phyloP scores from a whole-genome alignment of 2,113 vertebrate species.

The Coryphaenoides rupestris region DNA sequence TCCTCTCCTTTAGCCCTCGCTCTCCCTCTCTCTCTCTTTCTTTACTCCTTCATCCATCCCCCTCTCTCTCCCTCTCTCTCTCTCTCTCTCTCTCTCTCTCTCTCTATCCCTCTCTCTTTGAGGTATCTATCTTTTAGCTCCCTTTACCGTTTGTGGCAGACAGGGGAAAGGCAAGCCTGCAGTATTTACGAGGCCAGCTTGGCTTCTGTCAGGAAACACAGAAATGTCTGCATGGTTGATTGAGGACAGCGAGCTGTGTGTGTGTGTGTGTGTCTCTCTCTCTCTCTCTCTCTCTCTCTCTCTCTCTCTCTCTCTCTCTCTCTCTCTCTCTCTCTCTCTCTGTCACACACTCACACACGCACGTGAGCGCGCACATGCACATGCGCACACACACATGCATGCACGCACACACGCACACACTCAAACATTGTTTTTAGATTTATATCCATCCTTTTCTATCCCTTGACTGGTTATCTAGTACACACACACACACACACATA shows the following conservation, averaged over 20 bases:
- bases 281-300: background rate
- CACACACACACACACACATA: background rate
- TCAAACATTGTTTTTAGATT: conserved; percentile 11
- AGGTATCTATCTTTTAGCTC: conserved; percentile 1
- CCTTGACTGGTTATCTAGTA: background rate
- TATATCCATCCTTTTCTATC: too few relatives aligned
- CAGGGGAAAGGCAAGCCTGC: conserved; percentile 41
- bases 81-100: conserved; percentile 22
- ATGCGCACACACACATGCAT: too few relatives aligned
- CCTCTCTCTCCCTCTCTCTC: conserved; percentile 3
- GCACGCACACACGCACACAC: conserved; percentile 25
- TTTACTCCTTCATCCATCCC: conserved; percentile 30
- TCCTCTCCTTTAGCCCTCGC: too few relatives aligned
- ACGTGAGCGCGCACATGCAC: too few relatives aligned
- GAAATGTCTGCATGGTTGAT: conserved; percentile 51
- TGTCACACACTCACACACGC: too few relatives aligned
- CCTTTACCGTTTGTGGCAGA: conserved; percentile 34
- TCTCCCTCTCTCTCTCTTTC: too few relatives aligned
- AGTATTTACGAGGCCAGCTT: conserved; percentile 63
- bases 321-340: background rate
- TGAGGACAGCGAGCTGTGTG: conserved; percentile 38
- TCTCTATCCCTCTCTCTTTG: background rate
- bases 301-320: too few relatives aligned
- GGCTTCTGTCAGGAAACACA: conserved; percentile 53
- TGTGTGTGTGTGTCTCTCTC: too few relatives aligned